Evolutionary conservation across 2,113 vertebrate species (phyloP).

Genomic region (Cygnus atratus): DNA sequence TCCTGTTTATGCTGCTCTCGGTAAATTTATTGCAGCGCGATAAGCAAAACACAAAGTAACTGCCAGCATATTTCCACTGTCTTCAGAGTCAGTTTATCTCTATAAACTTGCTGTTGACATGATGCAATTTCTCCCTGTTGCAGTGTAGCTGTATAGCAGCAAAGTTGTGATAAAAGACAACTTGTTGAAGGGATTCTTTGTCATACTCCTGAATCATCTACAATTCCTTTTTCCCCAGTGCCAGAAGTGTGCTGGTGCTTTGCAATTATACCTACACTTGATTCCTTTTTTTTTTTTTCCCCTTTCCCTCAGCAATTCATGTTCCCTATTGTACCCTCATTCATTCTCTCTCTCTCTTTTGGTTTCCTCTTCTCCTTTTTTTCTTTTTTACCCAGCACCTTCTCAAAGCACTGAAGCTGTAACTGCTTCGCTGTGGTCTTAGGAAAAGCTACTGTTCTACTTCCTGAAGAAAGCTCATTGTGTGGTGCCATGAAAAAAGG

Average conservation of each 20-base stretch:
- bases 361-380: background rate
- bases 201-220: conserved; percentile 37
- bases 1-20: background rate
- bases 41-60: background rate
- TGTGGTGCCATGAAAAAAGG: conserved; percentile 21
- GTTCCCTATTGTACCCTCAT: background rate
- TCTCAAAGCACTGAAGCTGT: conserved; percentile 1
- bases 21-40: background rate
- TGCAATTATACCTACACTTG: conserved; percentile 36
- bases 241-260: conserved; percentile 28
- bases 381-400: background rate
- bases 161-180: conserved; percentile 58
- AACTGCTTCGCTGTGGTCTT: conserved; percentile 32
- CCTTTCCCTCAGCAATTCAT: background rate
- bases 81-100: conserved; percentile 50
- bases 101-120: conserved; percentile 44
- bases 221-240: background rate
- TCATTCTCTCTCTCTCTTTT: conserved; percentile 35
- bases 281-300: background rate
- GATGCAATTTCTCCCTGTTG: conserved; percentile 39
- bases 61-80: conserved; percentile 27
- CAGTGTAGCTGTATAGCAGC: background rate
- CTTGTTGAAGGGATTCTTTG: conserved; percentile 60
- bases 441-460: conserved; percentile 43
- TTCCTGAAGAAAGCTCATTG: conserved; percentile 55